phyloP scores from a whole-genome alignment of 2,797 vertebrate species.

The Sparidentex hasta region DNA sequence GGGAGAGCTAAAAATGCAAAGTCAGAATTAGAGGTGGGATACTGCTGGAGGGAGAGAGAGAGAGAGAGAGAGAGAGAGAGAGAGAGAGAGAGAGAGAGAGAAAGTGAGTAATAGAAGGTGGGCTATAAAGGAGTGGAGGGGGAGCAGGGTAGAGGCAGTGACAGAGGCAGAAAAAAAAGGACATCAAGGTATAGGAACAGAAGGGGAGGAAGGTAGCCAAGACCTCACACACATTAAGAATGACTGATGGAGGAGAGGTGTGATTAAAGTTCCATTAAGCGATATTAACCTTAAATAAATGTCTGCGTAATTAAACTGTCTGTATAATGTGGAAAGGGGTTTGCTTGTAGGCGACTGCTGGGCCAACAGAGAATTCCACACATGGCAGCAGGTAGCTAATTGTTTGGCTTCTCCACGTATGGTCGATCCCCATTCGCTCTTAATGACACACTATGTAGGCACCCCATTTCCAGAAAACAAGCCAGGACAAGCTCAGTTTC shows the following conservation, averaged over 20 bases:
- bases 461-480: slow-evolving; percentile 36
- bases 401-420: slow-evolving; percentile 22
- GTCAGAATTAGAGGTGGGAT: slow-evolving; percentile 65
- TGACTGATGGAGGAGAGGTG: slow-evolving; percentile 47
- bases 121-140: slow-evolving; percentile 45
- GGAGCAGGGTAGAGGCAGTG: slow-evolving; percentile 39
- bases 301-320: slow-evolving; percentile 60
- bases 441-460: slow-evolving; percentile 16
- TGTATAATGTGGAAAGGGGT: slow-evolving; percentile 22
- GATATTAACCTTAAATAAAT: slow-evolving; percentile 67
- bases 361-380: slow-evolving; percentile 42
- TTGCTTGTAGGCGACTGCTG: slow-evolving; percentile 42
- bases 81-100: slow-evolving; percentile 42
- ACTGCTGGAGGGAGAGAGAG: slow-evolving; percentile 58
- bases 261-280: slow-evolving; percentile 73
- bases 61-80: slow-evolving; percentile 37
- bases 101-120: slow-evolving; percentile 32
- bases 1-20: slow-evolving; percentile 67
- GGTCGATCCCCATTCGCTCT: slow-evolving; percentile 20
- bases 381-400: slow-evolving; percentile 27
- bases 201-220: slow-evolving; percentile 37
- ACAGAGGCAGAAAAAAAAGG: slow-evolving; percentile 35
- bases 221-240: slow-evolving; percentile 49
- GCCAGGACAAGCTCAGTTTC: slow-evolving; percentile 19
- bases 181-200: slow-evolving; percentile 48